Percentiles rank a stretch among this genome's conserved stretches.
These are phyloP conservation scores for Mustelus asterias DNA, from an alignment of 2,113 vertebrate genomes.

Conservation along the genomic window DNA sequence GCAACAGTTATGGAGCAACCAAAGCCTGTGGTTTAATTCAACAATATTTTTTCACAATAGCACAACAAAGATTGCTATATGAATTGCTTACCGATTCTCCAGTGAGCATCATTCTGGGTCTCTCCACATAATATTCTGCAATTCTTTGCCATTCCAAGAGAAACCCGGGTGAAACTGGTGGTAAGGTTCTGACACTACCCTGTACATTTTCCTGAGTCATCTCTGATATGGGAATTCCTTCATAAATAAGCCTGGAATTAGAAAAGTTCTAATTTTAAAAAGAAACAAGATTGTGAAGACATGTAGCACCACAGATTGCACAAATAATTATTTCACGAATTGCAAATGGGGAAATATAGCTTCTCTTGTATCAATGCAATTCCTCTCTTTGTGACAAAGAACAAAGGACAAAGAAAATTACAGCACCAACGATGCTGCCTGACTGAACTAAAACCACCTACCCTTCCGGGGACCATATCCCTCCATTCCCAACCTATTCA, in stretches of 20 bases:
- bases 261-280: background rate
- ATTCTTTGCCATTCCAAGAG: constrained; percentile 45
- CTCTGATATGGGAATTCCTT: constrained; percentile 48
- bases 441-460: too few species aligned
- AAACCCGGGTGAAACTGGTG: constrained; percentile 36
- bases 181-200: constrained; percentile 40
- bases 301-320: background rate
- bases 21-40: background rate
- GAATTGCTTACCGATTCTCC: constrained; percentile 57
- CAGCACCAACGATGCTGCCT: too few species aligned
- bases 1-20: background rate
- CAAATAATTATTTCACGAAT: background rate
- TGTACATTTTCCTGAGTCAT: constrained; percentile 37
- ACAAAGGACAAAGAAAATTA: too few species aligned
- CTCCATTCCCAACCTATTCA: too few species aligned
- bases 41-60: background rate
- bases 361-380: constrained; percentile 4
- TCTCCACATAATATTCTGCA: constrained; percentile 45
- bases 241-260: constrained; percentile 52
- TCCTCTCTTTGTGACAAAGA: background rate
- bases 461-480: too few species aligned
- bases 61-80: background rate
- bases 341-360: background rate
- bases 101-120: constrained; percentile 49
- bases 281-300: background rate